Conservation (phyloP, 2,113 vertebrate species). For the Clupea harengus region DNA sequence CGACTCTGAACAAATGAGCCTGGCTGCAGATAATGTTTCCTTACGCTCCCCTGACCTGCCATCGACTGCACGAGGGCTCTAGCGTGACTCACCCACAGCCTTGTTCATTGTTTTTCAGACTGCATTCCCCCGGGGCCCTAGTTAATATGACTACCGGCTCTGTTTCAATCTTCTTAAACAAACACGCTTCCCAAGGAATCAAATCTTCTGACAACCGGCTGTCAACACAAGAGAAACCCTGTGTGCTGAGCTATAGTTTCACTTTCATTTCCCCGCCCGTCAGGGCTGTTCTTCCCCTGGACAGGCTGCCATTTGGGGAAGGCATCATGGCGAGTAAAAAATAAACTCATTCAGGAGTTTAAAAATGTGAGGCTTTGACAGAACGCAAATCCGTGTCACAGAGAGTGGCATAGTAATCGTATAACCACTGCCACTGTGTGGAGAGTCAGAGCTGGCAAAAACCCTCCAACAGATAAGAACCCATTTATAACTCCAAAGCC, state of each 20-base stretch:
- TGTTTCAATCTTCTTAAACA: slow-evolving; percentile 34
- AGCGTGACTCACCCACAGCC: neutral
- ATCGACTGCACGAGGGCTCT: neutral
- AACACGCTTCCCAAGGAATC: slow-evolving; percentile 43
- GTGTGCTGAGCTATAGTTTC: neutral
- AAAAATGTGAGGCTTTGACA: slow-evolving; percentile 52
- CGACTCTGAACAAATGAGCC: neutral
- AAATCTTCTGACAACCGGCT: slow-evolving; percentile 55
- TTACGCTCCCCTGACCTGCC: neutral
- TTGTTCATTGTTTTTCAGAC: slow-evolving; percentile 22
- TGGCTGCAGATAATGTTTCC: neutral
- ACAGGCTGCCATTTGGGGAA: slow-evolving; percentile 56
- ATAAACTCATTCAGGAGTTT: slow-evolving; percentile 52
- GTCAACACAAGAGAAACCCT: slow-evolving; percentile 33
- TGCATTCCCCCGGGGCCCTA: slow-evolving; percentile 32
- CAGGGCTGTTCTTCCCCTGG: slow-evolving; percentile 38
- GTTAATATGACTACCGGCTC: slow-evolving; percentile 47
- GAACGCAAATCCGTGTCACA: slow-evolving; percentile 46
- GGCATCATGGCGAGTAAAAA: slow-evolving; percentile 53
- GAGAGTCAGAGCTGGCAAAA: slow-evolving; percentile 39
- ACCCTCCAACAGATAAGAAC: slow-evolving; percentile 16
- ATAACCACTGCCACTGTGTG: neutral
- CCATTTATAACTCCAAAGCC: slow-evolving; percentile 36
- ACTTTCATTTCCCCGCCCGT: slow-evolving; percentile 31
- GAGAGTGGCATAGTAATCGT: slow-evolving; percentile 45